These are phyloP conservation scores for Andrena hattorfiana DNA, from an alignment of 2,888 invertebrate genomes.

Conservation along the genomic window DNA sequence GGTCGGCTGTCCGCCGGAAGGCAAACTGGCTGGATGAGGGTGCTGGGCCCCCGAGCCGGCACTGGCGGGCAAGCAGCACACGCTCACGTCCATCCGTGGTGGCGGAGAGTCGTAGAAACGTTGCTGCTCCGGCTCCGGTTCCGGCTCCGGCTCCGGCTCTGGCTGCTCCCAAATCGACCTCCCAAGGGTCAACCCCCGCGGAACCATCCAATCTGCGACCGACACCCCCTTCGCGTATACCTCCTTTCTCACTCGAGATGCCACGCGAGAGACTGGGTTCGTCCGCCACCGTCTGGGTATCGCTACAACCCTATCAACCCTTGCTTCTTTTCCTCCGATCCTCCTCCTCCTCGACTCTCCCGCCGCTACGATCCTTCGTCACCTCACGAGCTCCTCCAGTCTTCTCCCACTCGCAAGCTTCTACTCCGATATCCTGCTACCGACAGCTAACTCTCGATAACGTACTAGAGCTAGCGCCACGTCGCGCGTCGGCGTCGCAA, in stretches of 20 bases:
- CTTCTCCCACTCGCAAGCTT: too few relatives aligned
- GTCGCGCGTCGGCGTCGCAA: neutral
- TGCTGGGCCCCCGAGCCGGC: constrained; percentile 83
- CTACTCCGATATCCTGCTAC: too few relatives aligned
- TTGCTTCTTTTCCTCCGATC: neutral
- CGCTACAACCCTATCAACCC: too few relatives aligned
- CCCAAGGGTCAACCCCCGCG: constrained; percentile 80
- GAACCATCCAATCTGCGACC: constrained; percentile 82
- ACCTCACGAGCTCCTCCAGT: too few relatives aligned
- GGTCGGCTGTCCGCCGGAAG: constrained; percentile 77
- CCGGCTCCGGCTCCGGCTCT: constrained; percentile 68
- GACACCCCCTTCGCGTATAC: constrained; percentile 40
- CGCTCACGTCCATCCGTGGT: constrained; percentile 84
- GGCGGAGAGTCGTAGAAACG: constrained; percentile 83
- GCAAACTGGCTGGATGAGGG: constrained; percentile 76
- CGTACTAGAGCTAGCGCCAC: too few relatives aligned
- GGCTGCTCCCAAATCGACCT: constrained; percentile 80
- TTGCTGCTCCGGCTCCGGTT: constrained; percentile 77
- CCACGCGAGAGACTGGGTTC: neutral
- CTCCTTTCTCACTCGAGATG: constrained; percentile 3
- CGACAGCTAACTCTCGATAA: too few relatives aligned
- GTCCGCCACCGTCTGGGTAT: neutral
- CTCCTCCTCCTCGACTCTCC: neutral
- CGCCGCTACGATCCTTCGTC: too few relatives aligned
- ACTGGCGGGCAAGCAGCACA: constrained; percentile 83